A percentile compares a stretch with the other conserved stretches of the same genome.
These are phyloP conservation scores for Diglossa cyanea DNA, from an alignment of 2,797 vertebrate species.

Conservation along the genomic window DNA sequence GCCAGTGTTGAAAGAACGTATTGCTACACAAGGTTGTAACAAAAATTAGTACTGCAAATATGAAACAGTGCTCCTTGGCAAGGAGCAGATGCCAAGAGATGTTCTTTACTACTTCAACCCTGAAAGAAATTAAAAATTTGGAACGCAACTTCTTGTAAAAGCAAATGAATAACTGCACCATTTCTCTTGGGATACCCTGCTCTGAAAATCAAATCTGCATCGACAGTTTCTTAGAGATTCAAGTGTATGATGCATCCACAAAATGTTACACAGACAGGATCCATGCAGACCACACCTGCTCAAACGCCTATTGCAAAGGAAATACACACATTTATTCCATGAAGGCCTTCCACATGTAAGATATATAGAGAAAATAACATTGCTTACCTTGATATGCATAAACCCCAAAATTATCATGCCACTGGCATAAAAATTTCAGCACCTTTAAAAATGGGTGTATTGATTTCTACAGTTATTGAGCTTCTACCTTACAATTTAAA, in stretches of 20 bases:
- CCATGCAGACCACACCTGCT: neutral
- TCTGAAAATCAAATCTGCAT: neutral
- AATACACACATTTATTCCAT: neutral
- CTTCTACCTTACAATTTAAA: neutral
- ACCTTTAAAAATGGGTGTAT: neutral
- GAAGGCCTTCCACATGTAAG: neutral
- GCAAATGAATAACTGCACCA: neutral
- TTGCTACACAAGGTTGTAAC: neutral
- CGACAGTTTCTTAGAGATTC: neutral
- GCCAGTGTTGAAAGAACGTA: neutral
- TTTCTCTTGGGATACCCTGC: neutral
- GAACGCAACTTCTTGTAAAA: neutral
- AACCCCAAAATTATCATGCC: neutral
- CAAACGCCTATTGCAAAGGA: neutral
- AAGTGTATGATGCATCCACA: neutral
- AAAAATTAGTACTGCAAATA: neutral
- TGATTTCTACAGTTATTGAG: neutral
- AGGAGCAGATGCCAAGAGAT: neutral
- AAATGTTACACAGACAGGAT: neutral
- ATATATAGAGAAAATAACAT: neutral
- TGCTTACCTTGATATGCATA: neutral
- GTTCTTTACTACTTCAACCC: neutral
- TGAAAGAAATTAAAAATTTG: neutral
- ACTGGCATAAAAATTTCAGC: neutral
- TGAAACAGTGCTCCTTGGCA: neutral